These are phyloP conservation scores for Drosophila diplacantha DNA, from an alignment of 2,888 invertebrate species.

Conservation along the genomic window DNA sequence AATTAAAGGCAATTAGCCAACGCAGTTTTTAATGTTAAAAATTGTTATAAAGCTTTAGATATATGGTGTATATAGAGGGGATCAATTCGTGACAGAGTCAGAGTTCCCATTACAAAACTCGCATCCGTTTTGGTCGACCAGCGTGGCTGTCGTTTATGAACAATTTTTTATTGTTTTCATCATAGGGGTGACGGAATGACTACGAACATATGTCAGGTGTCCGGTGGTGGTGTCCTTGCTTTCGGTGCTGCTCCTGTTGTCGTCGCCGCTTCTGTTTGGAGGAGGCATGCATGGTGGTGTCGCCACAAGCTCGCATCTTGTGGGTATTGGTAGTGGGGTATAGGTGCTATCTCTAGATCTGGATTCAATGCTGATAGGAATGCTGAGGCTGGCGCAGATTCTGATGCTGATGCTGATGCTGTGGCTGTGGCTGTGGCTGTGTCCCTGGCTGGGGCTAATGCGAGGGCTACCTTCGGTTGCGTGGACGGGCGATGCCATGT, in stretches of 20 bases:
- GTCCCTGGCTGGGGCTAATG: background rate
- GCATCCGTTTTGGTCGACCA: background rate
- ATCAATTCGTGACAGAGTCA: background rate
- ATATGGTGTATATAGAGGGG: background rate
- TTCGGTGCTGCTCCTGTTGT: background rate
- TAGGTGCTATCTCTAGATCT: background rate
- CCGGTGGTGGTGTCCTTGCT: conserved; percentile 6
- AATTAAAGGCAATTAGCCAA: background rate
- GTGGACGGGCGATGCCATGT: conserved; percentile 7
- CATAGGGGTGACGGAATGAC: background rate
- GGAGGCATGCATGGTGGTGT: conserved; percentile 26
- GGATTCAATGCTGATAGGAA: background rate
- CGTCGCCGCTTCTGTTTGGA: conserved; percentile 1
- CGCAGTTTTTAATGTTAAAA: background rate
- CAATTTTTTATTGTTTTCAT: conserved; percentile 46
- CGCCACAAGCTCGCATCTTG: conserved; percentile 1
- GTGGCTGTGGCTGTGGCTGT: background rate
- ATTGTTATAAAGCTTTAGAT: background rate
- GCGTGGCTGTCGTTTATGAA: conserved; percentile 46
- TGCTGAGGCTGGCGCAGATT: background rate
- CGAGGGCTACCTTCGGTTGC: conserved; percentile 1
- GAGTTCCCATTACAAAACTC: background rate
- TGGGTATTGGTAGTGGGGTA: background rate
- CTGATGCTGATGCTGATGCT: background rate
- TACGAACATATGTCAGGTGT: conserved; percentile 3